Evolutionary conservation across 1,140 invertebrate species (phyloP), one percentile per base, ranked within the genome.

Genomic region (Diachasmimorpha longicaudata): DNA sequence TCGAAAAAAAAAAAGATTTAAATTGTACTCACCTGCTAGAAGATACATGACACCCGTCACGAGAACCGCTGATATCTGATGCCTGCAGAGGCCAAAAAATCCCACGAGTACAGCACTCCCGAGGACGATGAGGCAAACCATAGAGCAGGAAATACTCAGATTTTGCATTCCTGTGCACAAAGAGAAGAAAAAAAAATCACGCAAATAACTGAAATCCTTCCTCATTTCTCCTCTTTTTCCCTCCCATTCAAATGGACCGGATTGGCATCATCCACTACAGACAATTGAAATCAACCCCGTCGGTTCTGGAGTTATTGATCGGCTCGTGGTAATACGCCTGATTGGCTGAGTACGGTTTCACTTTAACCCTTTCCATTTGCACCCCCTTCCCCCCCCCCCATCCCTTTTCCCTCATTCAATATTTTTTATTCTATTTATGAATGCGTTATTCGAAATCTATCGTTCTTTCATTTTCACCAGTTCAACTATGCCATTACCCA

Each of bases 1-100:
- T 13, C 14, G n/a, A 46, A 58, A 13, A 21, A 63, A 63, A 46
- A 58, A 13, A 21, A 63, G 31, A 63, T 16, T n/a, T 9, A 63
- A 63, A 63, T 36, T 13, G 16, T 70, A 82, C 82, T 91, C 87
- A 96, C 95, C 95, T 88, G 96, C 95, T 79, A 97, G 86, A 21
- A 97, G 88, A 87, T 97, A 97, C 95, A 97, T 96, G 31, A 97
- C 95, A 19, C 96, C 96, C 0, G 96, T 97, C 3, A 97, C 93
- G 10, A 97, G 91, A 5, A 97, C 95, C 1, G 95, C 96, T 79
- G 95, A 96, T 72, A 96, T 96, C 90, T 97, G 96, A 82, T 95
- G 94, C 84, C 95, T 93, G 80, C 95, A 93, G 5, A 97, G 91
- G 9, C 96, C 95, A 83, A 97, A 96, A 66, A 93, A 91, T 70